Conservation (phyloP, 2,113 vertebrate genomes). For the Galemys pyrenaicus region DNA sequence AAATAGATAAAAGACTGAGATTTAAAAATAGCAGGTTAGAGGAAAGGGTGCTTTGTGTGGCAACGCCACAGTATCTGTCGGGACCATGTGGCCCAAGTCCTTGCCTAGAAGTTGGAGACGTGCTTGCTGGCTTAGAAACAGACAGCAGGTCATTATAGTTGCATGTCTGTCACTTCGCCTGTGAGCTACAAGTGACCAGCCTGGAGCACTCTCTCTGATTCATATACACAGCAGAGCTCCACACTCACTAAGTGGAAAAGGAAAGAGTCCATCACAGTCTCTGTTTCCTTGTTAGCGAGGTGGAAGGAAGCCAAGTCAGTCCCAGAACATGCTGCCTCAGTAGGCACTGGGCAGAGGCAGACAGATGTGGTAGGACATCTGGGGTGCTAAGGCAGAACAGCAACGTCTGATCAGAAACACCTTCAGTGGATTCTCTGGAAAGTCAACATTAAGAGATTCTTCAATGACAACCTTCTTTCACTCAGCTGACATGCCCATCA, state of each 20-base stretch:
- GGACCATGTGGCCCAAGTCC: background rate
- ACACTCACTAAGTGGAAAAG: background rate
- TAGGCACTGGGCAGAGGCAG: background rate
- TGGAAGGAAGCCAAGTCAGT: background rate
- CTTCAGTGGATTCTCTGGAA: background rate
- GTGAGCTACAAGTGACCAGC: background rate
- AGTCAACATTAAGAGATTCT: background rate
- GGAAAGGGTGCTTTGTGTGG: background rate
- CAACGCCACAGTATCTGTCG: background rate
- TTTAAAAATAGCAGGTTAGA: background rate
- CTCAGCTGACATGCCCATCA: fast-evolving
- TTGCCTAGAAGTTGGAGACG: background rate
- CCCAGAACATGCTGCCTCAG: background rate
- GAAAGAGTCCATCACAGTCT: fast-evolving
- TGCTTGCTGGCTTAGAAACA: slow-evolving; percentile 26
- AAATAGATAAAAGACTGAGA: background rate
- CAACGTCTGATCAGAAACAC: background rate
- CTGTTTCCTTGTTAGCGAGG: fast-evolving
- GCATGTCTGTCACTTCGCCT: slow-evolving; percentile 1
- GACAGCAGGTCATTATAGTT: background rate
- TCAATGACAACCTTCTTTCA: background rate
- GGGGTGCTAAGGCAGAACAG: background rate
- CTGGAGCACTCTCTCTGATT: background rate
- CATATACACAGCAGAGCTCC: background rate
- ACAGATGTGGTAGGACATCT: background rate